phyloP scores from a whole-genome alignment of 2,888 invertebrate genomes.

The Nymphalis polychloros region DNA sequence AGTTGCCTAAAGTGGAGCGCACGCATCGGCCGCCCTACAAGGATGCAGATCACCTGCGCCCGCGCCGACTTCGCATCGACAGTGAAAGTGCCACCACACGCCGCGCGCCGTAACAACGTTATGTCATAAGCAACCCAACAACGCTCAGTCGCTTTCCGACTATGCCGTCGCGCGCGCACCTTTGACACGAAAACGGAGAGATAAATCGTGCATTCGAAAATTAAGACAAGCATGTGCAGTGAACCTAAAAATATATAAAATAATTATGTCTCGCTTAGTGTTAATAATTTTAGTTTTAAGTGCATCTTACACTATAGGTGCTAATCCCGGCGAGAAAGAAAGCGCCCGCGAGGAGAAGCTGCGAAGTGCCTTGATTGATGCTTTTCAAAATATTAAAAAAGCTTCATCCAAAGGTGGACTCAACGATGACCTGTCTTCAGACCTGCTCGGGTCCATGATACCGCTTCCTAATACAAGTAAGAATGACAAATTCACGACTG shows the following conservation, averaged over 20 bases:
- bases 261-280: constrained; percentile 66
- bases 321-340: constrained; percentile 53
- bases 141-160: constrained; percentile 64
- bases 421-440: constrained; percentile 62
- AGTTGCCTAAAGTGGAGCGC: constrained; percentile 29
- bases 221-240: constrained; percentile 57
- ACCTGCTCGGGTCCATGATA: constrained; percentile 64
- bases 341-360: constrained; percentile 71
- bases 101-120: constrained; percentile 65
- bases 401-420: constrained; percentile 67
- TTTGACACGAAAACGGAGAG: constrained; percentile 40
- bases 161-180: constrained; percentile 72
- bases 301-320: constrained; percentile 58
- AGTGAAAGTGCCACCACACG: constrained; percentile 67
- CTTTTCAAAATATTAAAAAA: constrained; percentile 75
- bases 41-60: constrained; percentile 48
- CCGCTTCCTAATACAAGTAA: constrained; percentile 46
- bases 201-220: constrained; percentile 40
- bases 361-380: constrained; percentile 71
- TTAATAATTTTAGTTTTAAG: constrained; percentile 57
- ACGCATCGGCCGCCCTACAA: constrained; percentile 49
- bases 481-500: constrained; percentile 53
- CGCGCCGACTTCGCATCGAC: constrained; percentile 40
- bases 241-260: constrained; percentile 45
- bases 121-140: constrained; percentile 64